phyloP scores from a whole-genome alignment of 2,113 vertebrate species.

The Xerus inauris region DNA sequence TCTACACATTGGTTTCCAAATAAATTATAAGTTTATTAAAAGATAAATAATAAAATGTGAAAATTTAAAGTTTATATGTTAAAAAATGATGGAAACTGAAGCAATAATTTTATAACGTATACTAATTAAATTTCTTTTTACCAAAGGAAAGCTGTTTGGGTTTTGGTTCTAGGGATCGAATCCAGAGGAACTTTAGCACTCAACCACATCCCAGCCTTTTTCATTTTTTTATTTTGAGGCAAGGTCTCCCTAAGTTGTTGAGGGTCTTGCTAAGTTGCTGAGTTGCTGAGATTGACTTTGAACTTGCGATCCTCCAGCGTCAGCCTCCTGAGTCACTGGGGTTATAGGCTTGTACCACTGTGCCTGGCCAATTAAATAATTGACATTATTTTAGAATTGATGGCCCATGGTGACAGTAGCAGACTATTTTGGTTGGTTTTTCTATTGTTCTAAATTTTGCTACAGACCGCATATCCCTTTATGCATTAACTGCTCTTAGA shows the following conservation, averaged over 20 bases:
- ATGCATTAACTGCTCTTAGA: neutral
- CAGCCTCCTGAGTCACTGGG: too few species aligned
- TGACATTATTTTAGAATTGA: neutral
- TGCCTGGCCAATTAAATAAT: too few species aligned
- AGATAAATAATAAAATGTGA: neutral
- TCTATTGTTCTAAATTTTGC: neutral
- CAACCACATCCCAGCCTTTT: too few species aligned
- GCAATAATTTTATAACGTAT: neutral
- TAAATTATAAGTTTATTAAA: neutral
- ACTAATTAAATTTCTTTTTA: neutral
- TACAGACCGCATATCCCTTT: neutral
- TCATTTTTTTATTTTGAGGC: too few species aligned
- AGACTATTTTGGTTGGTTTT: neutral
- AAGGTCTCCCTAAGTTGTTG: too few species aligned
- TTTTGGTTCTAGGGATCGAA: too few species aligned
- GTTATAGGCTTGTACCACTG: too few species aligned
- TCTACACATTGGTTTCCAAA: neutral
- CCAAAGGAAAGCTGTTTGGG: neutral
- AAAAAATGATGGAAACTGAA: neutral
- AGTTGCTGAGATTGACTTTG: too few species aligned
- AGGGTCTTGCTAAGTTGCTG: too few species aligned
- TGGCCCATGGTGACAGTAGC: neutral
- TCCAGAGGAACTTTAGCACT: too few species aligned
- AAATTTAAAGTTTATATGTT: neutral
- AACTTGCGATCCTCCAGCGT: too few species aligned